Percentiles rank a stretch among this genome's conserved stretches.
Conservation (phyloP, 2,113 vertebrate genomes). For the Heloderma charlesbogerti region DNA sequence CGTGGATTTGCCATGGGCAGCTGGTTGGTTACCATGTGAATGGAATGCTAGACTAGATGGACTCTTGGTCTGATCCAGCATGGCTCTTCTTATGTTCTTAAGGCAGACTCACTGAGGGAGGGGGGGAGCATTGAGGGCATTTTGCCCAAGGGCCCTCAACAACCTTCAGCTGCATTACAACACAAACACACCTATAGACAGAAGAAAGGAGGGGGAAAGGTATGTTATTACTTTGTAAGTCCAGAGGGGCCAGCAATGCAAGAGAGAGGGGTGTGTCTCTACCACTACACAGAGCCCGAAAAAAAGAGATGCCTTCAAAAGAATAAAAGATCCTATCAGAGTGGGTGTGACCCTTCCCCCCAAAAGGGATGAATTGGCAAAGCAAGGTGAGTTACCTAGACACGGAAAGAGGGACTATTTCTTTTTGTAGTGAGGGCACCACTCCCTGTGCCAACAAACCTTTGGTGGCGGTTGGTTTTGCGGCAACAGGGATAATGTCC, state of each 20-base stretch:
- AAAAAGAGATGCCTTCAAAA: not conserved
- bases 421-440: not conserved
- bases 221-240: not conserved
- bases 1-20: too few relatives aligned
- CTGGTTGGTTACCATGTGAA: too few relatives aligned
- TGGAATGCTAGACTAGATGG: too few relatives aligned
- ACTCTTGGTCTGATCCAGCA: too few relatives aligned
- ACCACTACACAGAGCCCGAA: not conserved
- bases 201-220: not conserved
- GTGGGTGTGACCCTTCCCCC: not conserved
- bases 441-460: not conserved
- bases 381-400: not conserved
- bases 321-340: not conserved
- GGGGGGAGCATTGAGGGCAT: too few relatives aligned
- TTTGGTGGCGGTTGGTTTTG: not conserved
- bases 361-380: not conserved
- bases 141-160: too few relatives aligned
- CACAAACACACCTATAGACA: not conserved
- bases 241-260: not conserved
- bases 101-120: too few relatives aligned
- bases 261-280: not conserved
- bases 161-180: too few relatives aligned
- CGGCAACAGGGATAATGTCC: not conserved
- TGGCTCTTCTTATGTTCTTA: too few relatives aligned
- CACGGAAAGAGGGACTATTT: not conserved